phyloP scores from a whole-genome alignment of 2,797 vertebrate species.

The Phoebastria nigripes region DNA sequence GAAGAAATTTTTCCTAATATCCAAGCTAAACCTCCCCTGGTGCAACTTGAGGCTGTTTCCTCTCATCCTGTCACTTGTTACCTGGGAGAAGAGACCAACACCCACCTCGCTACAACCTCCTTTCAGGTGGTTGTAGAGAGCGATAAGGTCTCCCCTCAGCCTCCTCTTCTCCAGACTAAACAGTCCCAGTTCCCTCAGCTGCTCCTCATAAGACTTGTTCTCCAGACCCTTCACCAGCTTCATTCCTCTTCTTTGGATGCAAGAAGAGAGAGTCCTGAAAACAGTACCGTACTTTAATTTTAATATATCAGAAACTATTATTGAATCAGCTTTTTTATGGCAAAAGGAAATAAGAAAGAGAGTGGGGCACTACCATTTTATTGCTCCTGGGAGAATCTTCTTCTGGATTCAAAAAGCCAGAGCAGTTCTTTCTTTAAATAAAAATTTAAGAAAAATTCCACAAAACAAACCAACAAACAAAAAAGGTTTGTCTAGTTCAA shows the following conservation, averaged over 20 bases:
- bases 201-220: background rate
- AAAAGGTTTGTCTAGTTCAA: background rate
- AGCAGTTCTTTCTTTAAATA: background rate
- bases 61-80: accelerated
- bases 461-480: background rate
- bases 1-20: background rate
- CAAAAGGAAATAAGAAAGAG: background rate
- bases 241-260: accelerated
- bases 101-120: accelerated
- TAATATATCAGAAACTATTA: background rate
- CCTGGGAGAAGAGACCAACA: background rate
- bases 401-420: background rate
- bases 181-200: background rate
- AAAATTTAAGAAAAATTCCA: background rate
- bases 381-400: background rate
- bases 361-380: background rate
- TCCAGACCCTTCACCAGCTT: background rate
- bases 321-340: background rate
- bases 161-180: background rate
- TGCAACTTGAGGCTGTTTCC: background rate
- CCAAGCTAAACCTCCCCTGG: background rate
- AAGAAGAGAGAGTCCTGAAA: background rate
- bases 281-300: background rate
- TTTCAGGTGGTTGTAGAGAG: background rate
- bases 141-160: accelerated